Evolutionary conservation across 2,888 invertebrate genomes (phyloP), one percentile per base, ranked within the genome.

Genomic region (Alviniconcha strummeri): DNA sequence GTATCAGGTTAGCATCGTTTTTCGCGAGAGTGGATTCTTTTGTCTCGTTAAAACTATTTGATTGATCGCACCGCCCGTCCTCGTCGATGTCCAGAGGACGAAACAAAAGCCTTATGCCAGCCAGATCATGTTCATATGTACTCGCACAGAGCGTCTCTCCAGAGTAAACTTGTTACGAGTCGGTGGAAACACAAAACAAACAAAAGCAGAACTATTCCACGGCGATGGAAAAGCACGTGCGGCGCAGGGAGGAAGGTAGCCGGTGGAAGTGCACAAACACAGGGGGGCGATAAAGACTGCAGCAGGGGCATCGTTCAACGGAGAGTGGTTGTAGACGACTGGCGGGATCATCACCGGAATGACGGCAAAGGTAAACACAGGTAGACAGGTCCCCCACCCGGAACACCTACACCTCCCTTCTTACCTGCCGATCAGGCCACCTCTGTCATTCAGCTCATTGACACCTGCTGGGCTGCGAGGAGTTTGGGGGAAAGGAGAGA

Each of bases 391-490:
- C 74, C 74, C 52, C 74, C 52, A 6, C 36, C 52, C 57, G 52
- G 8, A 11, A 57, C 77, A 15, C 57, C 54, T 17, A n/a, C 71
- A 7, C 71, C 71, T 19, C 17, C n/a, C 56, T n/a, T 17, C 56
- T 52, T 56, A 55, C 56, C n/a, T 56, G 15, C 55, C 79, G 15
- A 52, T 15, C 54, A 1, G 56, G 6, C 74, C n/a, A 17, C 72
- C 36, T 74, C 57, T 74, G 81, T 81, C 81, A 81, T 54, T 57
- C 80, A 69, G 19, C 72, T 57, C 81, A 19, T 81, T 81, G 54
- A 74, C 81, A 81, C 81, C 57, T 81, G 71, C 80, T 64, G 13
- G 9, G 13, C 60, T 52, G 9, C 57, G 57, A 64, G 52, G 5
- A 9, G 36, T 13, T 54, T 17, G 1, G n/a, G n/a, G n/a, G n/a